Percentiles rank a stretch among this genome's conserved stretches.
These are phyloP conservation scores for Calephelis nemesis DNA, from an alignment of 1,140 invertebrate genomes.

Conservation along the genomic window DNA sequence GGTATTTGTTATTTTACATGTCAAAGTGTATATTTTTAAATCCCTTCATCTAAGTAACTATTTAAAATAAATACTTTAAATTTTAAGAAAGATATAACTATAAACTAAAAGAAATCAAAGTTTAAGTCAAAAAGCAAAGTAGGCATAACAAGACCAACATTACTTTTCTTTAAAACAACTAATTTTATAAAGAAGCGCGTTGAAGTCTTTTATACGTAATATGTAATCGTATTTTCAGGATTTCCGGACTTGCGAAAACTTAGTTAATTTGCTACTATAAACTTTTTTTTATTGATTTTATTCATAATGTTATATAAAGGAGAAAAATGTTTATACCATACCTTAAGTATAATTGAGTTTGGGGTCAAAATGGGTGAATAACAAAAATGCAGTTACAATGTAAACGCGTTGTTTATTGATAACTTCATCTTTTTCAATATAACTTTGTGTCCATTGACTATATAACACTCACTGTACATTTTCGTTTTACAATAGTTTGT, in stretches of 20 bases:
- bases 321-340: constrained; percentile 3
- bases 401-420: constrained; percentile 77
- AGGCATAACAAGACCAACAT: too few relatives aligned
- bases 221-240: neutral
- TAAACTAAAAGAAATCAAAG: too few relatives aligned
- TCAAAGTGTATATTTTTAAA: too few relatives aligned
- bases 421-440: constrained; percentile 76
- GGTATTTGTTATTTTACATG: too few relatives aligned
- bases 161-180: neutral
- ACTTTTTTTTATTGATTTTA: neutral
- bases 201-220: constrained; percentile 33
- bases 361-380: constrained; percentile 5
- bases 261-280: neutral
- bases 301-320: neutral
- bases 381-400: constrained; percentile 71
- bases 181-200: constrained; percentile 22
- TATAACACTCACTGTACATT: constrained; percentile 79
- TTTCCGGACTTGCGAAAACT: neutral
- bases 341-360: constrained; percentile 12
- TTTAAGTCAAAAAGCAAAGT: too few relatives aligned
- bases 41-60: too few relatives aligned
- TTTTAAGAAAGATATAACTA: too few relatives aligned
- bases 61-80: too few relatives aligned
- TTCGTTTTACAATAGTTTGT: constrained; percentile 77
- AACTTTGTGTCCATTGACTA: constrained; percentile 77